These are phyloP conservation scores for Leucoma salicis DNA, from an alignment of 2,888 invertebrate species.

Conservation along the genomic window DNA sequence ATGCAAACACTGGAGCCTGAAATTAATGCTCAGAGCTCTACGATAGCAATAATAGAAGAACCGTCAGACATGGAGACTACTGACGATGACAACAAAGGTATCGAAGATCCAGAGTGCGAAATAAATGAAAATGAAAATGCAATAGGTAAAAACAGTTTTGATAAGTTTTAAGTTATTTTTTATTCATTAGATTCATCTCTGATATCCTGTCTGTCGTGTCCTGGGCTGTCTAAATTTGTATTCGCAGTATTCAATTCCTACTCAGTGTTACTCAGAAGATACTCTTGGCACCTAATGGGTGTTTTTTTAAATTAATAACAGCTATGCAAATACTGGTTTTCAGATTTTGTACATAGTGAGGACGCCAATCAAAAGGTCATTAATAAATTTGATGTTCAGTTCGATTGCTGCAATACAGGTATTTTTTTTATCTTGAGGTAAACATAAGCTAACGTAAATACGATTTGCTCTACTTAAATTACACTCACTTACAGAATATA, in stretches of 20 bases:
- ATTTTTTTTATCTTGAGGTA: too few species aligned
- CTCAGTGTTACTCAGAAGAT: too few species aligned
- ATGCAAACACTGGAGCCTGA: slow-evolving; percentile 13
- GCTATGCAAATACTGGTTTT: neutral
- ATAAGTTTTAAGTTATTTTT: too few species aligned
- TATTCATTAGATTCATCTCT: too few species aligned
- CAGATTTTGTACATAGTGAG: slow-evolving; percentile 2
- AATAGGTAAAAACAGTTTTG: neutral
- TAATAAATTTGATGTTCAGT: neutral
- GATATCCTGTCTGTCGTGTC: too few species aligned
- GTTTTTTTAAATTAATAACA: too few species aligned
- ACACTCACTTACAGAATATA: slow-evolving; percentile 22
- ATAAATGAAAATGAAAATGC: neutral
- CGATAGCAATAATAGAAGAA: slow-evolving; percentile 13
- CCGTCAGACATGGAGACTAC: slow-evolving; percentile 2
- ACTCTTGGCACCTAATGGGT: too few species aligned
- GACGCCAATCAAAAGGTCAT: neutral
- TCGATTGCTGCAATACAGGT: neutral
- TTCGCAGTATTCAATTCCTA: too few species aligned
- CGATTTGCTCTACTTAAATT: too few species aligned
- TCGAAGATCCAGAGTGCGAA: slow-evolving; percentile 1
- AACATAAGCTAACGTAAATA: too few species aligned
- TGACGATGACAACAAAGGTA: neutral
- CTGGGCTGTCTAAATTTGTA: too few species aligned
- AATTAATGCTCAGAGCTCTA: slow-evolving; percentile 15